phyloP scores from a whole-genome alignment of 2,888 invertebrate species.

The Heliconius erato region DNA sequence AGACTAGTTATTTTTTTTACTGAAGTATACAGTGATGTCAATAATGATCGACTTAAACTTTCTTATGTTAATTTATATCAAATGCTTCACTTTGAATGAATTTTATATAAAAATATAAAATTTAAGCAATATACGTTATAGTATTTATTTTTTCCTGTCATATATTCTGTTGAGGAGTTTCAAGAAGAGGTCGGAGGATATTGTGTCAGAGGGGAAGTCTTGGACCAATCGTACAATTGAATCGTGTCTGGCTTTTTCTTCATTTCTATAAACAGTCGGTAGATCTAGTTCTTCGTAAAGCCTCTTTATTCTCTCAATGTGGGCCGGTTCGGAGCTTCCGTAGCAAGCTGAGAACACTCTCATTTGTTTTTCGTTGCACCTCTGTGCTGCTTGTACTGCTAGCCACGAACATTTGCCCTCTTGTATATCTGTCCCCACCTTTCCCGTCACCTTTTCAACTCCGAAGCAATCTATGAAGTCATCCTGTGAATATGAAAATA shows the following conservation, averaged over 20 bases:
- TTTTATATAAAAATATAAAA: conserved; percentile 9
- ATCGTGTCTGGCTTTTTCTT: conserved; percentile 91
- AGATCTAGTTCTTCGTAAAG: conserved; percentile 87
- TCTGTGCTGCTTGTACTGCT: conserved; percentile 92
- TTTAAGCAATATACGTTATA: background rate
- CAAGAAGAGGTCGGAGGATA: conserved; percentile 91
- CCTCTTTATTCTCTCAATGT: conserved; percentile 80
- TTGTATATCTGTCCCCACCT: conserved; percentile 94
- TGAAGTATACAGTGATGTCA: background rate
- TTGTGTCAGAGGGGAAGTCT: conserved; percentile 52
- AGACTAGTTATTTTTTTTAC: background rate
- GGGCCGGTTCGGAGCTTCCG: conserved; percentile 87
- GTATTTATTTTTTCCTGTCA: conserved; percentile 65
- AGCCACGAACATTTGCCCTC: conserved; percentile 98
- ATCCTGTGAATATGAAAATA: conserved; percentile 82
- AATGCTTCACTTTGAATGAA: background rate
- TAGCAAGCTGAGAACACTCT: conserved; percentile 87
- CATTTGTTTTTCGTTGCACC: conserved; percentile 88
- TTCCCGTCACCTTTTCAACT: conserved; percentile 92
- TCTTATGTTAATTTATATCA: background rate
- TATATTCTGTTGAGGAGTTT: conserved; percentile 91
- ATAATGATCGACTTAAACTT: background rate
- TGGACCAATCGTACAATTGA: conserved; percentile 59
- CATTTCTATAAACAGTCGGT: conserved; percentile 88
- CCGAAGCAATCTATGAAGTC: conserved; percentile 96